Conservation (phyloP, 2,888 invertebrate species). For the Ichneumoninae sp. region DNA sequence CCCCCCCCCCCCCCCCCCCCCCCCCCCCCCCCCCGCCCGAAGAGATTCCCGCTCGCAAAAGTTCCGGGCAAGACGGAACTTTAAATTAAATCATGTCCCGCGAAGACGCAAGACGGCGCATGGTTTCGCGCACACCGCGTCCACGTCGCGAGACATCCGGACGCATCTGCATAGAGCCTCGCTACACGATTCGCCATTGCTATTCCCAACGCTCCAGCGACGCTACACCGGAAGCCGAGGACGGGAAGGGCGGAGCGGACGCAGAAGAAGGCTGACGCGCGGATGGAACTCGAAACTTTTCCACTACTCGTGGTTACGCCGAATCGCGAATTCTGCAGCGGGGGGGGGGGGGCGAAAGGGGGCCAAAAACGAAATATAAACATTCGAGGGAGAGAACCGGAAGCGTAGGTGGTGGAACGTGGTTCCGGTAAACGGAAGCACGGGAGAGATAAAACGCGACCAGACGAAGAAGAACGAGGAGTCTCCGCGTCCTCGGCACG, state of each 20-base stretch:
- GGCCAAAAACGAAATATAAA: slow-evolving; percentile 39
- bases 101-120: slow-evolving; percentile 65
- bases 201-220: slow-evolving; percentile 30
- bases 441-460: slow-evolving; percentile 28
- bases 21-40: slow-evolving; percentile 36
- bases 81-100: slow-evolving; percentile 79
- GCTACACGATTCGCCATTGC: slow-evolving; percentile 37
- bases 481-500: slow-evolving; percentile 12
- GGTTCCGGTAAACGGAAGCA: slow-evolving; percentile 62
- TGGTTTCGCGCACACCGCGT: slow-evolving; percentile 40
- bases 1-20: too few relatives aligned
- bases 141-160: slow-evolving; percentile 36
- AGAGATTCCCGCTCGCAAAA: slow-evolving; percentile 67
- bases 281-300: slow-evolving; percentile 61
- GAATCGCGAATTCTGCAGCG: slow-evolving; percentile 29
- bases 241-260: slow-evolving; percentile 1
- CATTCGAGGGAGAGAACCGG: slow-evolving; percentile 45
- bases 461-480: slow-evolving; percentile 2
- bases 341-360: background rate
- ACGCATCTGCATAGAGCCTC: slow-evolving; percentile 35
- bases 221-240: slow-evolving; percentile 8
- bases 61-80: slow-evolving; percentile 73
- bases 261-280: slow-evolving; percentile 35
- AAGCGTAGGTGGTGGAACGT: slow-evolving; percentile 52
- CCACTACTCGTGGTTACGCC: slow-evolving; percentile 32